Base-by-base conservation (phyloP, 1,140 invertebrate genomes). In the Drosophila sulfurigaster region DNA sequence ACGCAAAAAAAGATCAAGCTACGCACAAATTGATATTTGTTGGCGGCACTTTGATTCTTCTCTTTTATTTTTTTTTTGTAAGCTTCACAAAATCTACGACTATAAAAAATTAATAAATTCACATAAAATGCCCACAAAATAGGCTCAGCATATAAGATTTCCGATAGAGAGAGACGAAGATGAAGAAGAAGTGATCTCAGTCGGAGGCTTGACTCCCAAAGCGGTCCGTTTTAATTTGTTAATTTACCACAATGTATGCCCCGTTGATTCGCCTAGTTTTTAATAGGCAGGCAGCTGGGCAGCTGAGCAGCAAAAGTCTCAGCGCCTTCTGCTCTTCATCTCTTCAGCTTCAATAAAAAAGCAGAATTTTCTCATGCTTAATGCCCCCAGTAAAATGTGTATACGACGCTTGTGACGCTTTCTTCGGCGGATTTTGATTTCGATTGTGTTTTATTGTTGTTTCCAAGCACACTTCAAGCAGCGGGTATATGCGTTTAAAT, bases 81-180 rank as follows among this genome's bases (percentile, higher is more conserved):
- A 74, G 82, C 82, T 68, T 25, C 49, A 68, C 71, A 13, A 82
- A 88, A 79, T 88, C 83, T 80, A 88, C 79, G 79, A 72, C 76
- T 81, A 82, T 87, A 83, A 76, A 80, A 87, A 88, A 88, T 87
- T 82, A 87, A 87, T 87, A 87, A 87, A 87, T 87, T 87, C 80
- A 77, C 68, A 87, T 77, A 62, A 80, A 78, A 76, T 49, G 62
- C 35, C 62, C 45, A 75, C 57, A 58, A 76, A 81, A 83, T 79
- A 72, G 73, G 75, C 83, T 78, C 20, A 82, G 75, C 62, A 41
- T 46, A 74, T 60, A 79, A 87, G 79, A 87, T 88, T 80, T 87
- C 70, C 83, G 70, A 88, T 87, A 52, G 52, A 38, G 41, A 30
- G 38, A 32, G 51, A 46, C 2, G 13, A 3, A 20, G 46, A 48